phyloP scores from a whole-genome alignment of 2,797 vertebrate genomes.

The Neoniphon sammara region DNA sequence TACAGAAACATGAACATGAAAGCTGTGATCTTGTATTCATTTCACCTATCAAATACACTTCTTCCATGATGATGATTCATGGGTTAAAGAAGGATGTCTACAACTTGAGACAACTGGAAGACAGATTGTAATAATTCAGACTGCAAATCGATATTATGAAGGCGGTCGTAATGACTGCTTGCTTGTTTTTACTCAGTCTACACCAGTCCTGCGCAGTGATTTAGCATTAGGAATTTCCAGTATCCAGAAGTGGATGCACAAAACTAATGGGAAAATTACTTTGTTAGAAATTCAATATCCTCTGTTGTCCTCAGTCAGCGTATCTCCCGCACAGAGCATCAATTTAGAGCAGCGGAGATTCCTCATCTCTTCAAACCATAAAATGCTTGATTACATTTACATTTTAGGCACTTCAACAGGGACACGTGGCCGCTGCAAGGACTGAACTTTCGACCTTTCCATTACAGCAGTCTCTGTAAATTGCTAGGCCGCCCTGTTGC shows the following conservation, averaged over 20 bases:
- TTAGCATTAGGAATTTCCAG: background rate
- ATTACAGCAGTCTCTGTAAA: conserved; percentile 23
- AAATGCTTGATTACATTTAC: conserved; percentile 49
- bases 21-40: background rate
- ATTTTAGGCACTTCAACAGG: conserved; percentile 14
- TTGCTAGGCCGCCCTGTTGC: background rate
- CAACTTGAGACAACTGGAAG: background rate
- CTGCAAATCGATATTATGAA: conserved; percentile 3
- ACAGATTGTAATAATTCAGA: conserved; percentile 2
- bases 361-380: conserved; percentile 30
- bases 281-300: conserved; percentile 42
- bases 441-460: conserved; percentile 29
- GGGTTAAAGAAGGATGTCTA: background rate
- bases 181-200: too few relatives aligned
- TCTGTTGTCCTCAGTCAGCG: conserved; percentile 54
- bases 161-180: conserved; percentile 3
- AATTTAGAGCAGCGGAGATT: conserved; percentile 11
- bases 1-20: too few relatives aligned
- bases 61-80: background rate
- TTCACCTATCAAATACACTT: background rate
- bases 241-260: conserved; percentile 33
- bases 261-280: conserved; percentile 44
- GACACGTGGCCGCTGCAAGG: background rate
- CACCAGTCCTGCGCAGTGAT: background rate
- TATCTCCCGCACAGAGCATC: conserved; percentile 6